Base-by-base conservation (phyloP, 2,888 invertebrate species). In the Mesochorus sp. region DNA sequence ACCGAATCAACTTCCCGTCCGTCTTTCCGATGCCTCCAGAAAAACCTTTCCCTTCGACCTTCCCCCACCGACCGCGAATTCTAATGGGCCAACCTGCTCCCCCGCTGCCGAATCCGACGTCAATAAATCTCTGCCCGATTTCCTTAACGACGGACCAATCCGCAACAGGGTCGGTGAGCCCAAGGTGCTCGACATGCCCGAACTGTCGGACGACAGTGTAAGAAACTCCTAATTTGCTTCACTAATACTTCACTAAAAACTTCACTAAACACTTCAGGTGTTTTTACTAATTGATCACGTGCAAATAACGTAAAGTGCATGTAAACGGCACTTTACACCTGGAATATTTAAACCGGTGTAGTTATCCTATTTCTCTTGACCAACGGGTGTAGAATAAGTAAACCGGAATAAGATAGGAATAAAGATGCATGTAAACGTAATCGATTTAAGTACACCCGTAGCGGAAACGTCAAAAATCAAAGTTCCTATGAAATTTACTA, bases 121-220 rank as follows among this genome's bases (percentile, higher is more conserved):
- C 37, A 92, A 93, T 57, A 93, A 94, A 88, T 93, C 93, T 81
- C 90, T 95, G 79, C 95, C 95, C 1, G 95, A 95, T 85, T 95
- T 95, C 87, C 92, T 95, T 28, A 94, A 94, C 1, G 95, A 95
- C 85, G 95, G 95, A 3, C 95, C 95, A 17, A 92, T 93, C 82
- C 89, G 91, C 37, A 91, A 94, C 92, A 84, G 92, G 91, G 81
- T 89, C 91, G 64, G 91, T 89, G 14, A 88, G 88, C 70, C 89
- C 88, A 49, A 37, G 6, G 51, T 66, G 5, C 19, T 55, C 17
- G 80, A 74, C 74, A 17, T 44, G 26, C 57, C 76, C 1, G 82
- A 82, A 51, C 64, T 74, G 1, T 47, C 53, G 14, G 76, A 82
- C 31, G 28, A 55, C 17, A 72, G 61, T 37, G 80, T 80, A 59